A percentile compares a stretch with the other conserved stretches of the same genome.
These are phyloP conservation scores for Pavo muticus DNA, from an alignment of 2,113 vertebrate genomes.

Conservation along the genomic window DNA sequence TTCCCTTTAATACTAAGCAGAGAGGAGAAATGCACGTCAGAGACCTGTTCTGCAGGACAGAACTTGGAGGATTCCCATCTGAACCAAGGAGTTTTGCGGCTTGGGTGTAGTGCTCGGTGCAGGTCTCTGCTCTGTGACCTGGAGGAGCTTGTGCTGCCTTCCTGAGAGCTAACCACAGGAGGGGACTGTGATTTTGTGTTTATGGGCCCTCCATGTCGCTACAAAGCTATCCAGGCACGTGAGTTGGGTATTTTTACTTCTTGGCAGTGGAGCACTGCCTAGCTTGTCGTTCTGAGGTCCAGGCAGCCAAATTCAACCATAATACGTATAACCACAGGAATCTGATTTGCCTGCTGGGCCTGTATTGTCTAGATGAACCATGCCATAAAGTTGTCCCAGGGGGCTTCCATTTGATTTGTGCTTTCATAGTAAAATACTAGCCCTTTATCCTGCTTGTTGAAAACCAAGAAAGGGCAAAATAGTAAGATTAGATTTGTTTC, in stretches of 20 bases:
- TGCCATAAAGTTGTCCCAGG: neutral
- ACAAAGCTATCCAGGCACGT: neutral
- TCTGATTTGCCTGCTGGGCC: neutral
- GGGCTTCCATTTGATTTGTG: neutral
- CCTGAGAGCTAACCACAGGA: neutral
- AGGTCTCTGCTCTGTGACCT: neutral
- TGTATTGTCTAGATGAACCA: neutral
- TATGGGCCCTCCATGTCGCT: neutral
- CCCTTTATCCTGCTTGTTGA: neutral
- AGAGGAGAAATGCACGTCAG: fast-evolving
- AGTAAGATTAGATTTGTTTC: slow-evolving; percentile 15
- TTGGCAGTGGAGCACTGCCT: neutral
- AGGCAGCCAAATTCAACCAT: neutral
- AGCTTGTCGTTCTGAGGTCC: neutral
- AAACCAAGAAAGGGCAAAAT: neutral
- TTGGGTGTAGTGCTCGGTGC: neutral
- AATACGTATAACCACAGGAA: neutral
- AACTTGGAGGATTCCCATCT: neutral
- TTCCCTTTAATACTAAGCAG: neutral
- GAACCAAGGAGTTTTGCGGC: neutral
- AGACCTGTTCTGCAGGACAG: neutral
- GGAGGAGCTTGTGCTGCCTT: neutral
- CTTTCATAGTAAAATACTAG: neutral
- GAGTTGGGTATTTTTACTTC: neutral
- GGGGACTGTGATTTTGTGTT: neutral